Base-by-base conservation (phyloP, 2,113 vertebrate species). In the Tragulus kanchil region DNA sequence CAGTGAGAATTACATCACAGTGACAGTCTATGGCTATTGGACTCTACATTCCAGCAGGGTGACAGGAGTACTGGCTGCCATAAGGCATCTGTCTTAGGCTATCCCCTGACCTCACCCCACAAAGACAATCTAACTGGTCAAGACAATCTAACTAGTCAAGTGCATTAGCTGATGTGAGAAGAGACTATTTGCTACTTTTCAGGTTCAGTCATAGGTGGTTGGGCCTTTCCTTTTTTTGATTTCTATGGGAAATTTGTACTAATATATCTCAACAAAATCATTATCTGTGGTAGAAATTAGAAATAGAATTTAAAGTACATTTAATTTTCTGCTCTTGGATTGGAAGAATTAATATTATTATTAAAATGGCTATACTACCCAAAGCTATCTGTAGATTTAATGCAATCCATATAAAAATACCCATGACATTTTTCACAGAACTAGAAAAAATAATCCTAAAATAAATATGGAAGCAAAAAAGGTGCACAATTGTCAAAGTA, bases 251-350 rank as follows among this genome's bases (percentile, higher is more conserved):
- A 89, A 5, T 62, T 88, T 73, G 77, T 90, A 73, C 25, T 65
- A 48, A 21, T 77, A 14, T 48, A 42, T 84, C 78, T 88, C 78
- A 45, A 67, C 9, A 48, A 77, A 93, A 84, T 65, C 13, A 75
- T 59, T 93, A 21, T 64, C 64, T 77, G 89, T 78, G 14, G 26
- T 85, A 95, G 64, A 93, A 89, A 89, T 65, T 71, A 93, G 69
- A 84, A 89, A 21, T 65, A 78, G 50, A 19, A 59, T 83, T 82
- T 86, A 94, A 94, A 89, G 11, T 54, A n/a, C 50, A 48, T 75
- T 15, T 79, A 31, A 54, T 88, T 54, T 54, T 17, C 28, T 78
- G 5, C 50, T 54, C 75, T 78, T 78, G 50, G 75, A 54, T 78
- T 78, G 17, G 16, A 54, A 78, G 50, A 78, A 52, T 78, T 45